These are phyloP conservation scores for Motacilla alba DNA, from an alignment of 2,113 vertebrate species.

Conservation along the genomic window DNA sequence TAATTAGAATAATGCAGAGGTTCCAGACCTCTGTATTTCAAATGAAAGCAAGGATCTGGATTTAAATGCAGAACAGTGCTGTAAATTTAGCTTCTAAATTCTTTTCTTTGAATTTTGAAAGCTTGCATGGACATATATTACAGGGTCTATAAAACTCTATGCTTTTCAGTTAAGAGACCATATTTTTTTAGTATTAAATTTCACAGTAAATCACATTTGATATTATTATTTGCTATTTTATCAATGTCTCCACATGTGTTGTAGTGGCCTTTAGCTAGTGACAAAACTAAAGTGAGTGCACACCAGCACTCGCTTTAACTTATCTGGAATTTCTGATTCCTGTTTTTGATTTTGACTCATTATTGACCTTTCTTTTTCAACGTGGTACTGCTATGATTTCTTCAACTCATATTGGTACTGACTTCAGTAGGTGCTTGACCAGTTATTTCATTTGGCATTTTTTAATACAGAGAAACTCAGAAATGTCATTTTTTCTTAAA, in stretches of 20 bases:
- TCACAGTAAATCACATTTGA: neutral
- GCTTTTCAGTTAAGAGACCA: neutral
- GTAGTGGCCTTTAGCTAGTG: neutral
- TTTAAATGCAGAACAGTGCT: slow-evolving; percentile 4
- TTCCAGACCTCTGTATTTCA: slow-evolving; percentile 3
- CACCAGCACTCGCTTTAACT: neutral
- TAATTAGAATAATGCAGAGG: neutral
- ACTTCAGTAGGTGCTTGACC: neutral
- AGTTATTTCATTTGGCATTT: neutral
- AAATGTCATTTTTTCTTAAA: neutral
- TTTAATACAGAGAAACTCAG: neutral
- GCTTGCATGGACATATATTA: neutral
- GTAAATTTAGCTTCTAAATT: neutral
- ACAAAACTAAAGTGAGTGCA: neutral
- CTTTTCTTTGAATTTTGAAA: neutral
- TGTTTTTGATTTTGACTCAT: neutral
- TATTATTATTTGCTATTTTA: neutral
- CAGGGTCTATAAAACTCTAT: neutral
- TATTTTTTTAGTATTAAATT: neutral
- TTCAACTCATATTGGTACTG: neutral
- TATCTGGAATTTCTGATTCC: neutral
- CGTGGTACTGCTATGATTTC: neutral
- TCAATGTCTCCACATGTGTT: neutral
- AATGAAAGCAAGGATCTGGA: neutral
- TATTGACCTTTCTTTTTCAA: neutral